Base-by-base conservation (phyloP, 2,888 invertebrate genomes). In the Sesamia inferens region DNA sequence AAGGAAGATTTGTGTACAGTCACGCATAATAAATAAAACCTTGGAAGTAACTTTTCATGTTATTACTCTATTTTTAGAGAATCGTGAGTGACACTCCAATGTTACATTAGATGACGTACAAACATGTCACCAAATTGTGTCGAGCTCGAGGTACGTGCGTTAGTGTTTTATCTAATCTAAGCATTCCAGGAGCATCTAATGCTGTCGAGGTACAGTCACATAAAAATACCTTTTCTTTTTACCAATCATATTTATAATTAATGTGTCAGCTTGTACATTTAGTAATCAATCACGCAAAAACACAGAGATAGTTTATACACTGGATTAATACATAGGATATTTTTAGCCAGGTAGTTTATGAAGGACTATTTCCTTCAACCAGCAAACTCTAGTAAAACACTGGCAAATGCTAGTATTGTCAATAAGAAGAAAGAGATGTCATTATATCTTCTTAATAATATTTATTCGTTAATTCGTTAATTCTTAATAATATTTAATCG, bases 31-130 rank as follows among this genome's bases (percentile, higher is more conserved):
- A 76, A 73, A 78, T 59, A 72, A 62, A 72, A 72, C 78, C 79
- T 85, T 83, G 77, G 48, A 69, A 62, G 59, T 61, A 78, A 76
- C 65, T 75, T 69, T 71, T 72, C 65, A 71, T 59, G 44, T 83
- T 10, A 65, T 69, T 76, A 67, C 75, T 78, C 71, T 79, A 83
- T 81, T 76, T 86, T 85, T 85, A 63, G 54, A 64, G 78, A 82
- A 71, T 76, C 76, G 74, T 86, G 82, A 82, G 75, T 86, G 86
- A 81, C 82, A 86, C 67, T 62, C 66, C 70, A 79, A 79, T 84
- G 78, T 76, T 64, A 82, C 61, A 74, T 62, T 64, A 70, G 16
- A 44, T 82, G 82, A 81, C 79, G 81, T 79, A 82, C n/a, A n/a
- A n/a, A n/a, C 71, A 57, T 48, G 82, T 54, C 55, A 44, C 31